Evolutionary conservation across 2,113 vertebrate genomes (phyloP).

Genomic region (Crotalus horridus): DNA sequence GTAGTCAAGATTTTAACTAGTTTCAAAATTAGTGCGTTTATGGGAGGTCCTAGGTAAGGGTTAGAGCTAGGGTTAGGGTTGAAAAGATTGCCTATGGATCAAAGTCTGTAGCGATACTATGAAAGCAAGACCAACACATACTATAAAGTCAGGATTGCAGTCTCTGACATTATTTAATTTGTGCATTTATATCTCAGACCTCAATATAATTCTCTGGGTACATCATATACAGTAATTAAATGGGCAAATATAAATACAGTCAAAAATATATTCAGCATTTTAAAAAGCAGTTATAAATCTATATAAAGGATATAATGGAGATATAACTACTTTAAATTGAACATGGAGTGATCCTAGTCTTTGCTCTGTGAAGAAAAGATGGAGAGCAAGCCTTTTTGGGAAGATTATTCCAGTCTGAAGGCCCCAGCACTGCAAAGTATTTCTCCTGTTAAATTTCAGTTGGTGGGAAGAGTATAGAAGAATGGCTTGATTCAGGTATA

Average conservation of each 20-base stretch:
- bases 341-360: not conserved
- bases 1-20: not conserved
- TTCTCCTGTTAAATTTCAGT: not conserved
- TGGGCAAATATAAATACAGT: not conserved
- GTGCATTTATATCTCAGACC: not conserved
- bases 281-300: not conserved
- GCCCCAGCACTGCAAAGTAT: not conserved
- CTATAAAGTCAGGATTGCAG: not conserved
- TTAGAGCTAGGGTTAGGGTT: too few species aligned
- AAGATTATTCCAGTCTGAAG: not conserved
- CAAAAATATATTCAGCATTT: not conserved
- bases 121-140: not conserved
- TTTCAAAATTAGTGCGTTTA: not conserved
- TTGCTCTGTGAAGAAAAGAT: not conserved
- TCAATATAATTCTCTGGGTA: not conserved
- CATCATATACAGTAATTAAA: not conserved
- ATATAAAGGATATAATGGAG: too few species aligned
- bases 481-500: not conserved
- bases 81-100: not conserved
- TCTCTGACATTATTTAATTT: not conserved
- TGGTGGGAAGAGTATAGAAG: not conserved
- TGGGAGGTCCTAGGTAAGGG: not conserved
- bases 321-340: not conserved
- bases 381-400: not conserved
- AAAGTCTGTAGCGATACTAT: not conserved